A percentile compares a stretch with the other conserved stretches of the same genome.
Evolutionary conservation across 2,888 invertebrate species (phyloP).

Genomic region (Ptilodon capucinus): DNA sequence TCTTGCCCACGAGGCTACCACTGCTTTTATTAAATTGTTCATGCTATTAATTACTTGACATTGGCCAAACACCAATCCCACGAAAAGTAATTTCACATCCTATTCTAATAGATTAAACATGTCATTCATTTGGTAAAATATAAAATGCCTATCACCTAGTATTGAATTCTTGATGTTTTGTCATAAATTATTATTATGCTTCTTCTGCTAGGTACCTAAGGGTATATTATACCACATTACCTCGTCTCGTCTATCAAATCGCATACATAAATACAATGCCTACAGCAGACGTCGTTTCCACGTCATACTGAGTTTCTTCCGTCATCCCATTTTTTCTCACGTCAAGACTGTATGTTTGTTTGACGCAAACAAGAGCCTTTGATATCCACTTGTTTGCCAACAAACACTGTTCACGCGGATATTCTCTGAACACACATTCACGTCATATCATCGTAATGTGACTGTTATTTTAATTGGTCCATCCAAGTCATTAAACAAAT

Average conservation of each 20-base stretch:
- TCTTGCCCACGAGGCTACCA: no score
- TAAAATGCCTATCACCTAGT: no score
- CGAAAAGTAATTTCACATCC: no score
- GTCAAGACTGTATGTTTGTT: conserved; percentile 47
- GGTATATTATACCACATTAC: background rate
- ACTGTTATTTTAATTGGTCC: background rate
- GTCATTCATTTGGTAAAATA: no score
- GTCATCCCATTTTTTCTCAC: conserved; percentile 48
- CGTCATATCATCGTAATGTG: conserved; percentile 5
- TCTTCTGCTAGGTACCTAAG: no score
- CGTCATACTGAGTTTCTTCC: conserved; percentile 24
- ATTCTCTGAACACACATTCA: conserved; percentile 16
- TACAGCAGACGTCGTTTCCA: background rate
- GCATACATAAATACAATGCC: no score
- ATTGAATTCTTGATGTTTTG: no score
- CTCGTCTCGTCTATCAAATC: background rate
- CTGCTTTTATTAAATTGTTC: no score
- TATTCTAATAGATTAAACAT: no score
- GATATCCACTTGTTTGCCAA: conserved; percentile 53
- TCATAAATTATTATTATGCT: no score
- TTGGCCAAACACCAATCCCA: no score
- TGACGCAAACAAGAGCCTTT: conserved; percentile 48
- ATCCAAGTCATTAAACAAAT: background rate
- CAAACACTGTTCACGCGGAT: conserved; percentile 47
- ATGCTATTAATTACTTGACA: no score